Evolutionary conservation across 2,113 vertebrate genomes (phyloP), one percentile per base, ranked within the genome.

Genomic region (Trogon surrucura): DNA sequence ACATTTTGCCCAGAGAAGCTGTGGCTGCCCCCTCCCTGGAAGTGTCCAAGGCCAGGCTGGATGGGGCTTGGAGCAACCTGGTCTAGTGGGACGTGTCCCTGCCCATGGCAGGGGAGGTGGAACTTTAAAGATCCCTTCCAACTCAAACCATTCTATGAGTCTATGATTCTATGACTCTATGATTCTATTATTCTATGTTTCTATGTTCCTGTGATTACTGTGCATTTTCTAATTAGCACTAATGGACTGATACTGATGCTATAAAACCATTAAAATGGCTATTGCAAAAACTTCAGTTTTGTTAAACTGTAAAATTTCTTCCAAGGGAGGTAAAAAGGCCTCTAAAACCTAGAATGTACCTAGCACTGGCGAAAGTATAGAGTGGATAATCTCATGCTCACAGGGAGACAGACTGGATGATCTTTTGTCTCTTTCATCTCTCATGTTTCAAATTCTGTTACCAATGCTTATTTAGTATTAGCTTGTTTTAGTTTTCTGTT

Each of bases 221-320:
- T 65, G 34, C 5, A 57, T 90, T 93, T 74, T 92, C 38, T 72
- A 92, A 79, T 74, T 90, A 91, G 80, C 18, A 61, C 21, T 82
- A 62, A 70, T 56, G 30, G 27, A 27, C n/a, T 58, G 27, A 81
- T 61, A 27, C n/a, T 58, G 27, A 81, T 61, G 45, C 22, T 71
- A 61, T 29, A 62, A 87, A 94, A 36, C 14, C 17, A 20, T 65
- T 84, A 20, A 80, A 85, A 88, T 34, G 13, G 7, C 13, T 73
- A 13, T 69, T 88, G 38, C 50, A 73, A 85, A 58, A 83, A 54
- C 8, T 78, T 60, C 3, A 5, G 5, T 65, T 75, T 58, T 66
- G 36, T 69, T 91, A 70, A 85, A 17, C 15, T 70, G 22, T 64
- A 73, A 85, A 88, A 81, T 78, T 60, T 89, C 54, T 92, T 90